Evolutionary conservation across 2,888 invertebrate genomes (phyloP), one percentile per base, ranked within the genome.

Genomic region (Heliconius ismenius): DNA sequence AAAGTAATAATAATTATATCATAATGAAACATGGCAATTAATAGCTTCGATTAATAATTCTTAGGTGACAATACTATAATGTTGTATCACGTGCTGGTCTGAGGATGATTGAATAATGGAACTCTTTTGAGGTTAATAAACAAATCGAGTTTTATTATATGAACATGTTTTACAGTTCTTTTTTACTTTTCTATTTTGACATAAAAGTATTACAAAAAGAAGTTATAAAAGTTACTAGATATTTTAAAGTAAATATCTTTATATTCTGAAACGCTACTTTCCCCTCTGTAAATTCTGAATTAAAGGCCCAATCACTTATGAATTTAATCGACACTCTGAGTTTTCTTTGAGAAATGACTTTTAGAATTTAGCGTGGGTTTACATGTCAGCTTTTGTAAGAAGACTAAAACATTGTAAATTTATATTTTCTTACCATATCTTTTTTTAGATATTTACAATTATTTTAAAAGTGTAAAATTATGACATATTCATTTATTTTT

Each of bases 321-420:
- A 79, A 72, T 79, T 79, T 79, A 79, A 79, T 79, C 79, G 79
- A 73, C 78, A 73, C 62, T 76, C 72, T 28, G 78, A 78, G 75
- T 75, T 76, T 76, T 74, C 78, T 76, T 63, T 65, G 69, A 58
- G 72, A 76, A 68, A 68, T 68, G 73, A 73, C 77, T 68, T 73
- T 69, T 60, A 75, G 39, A 62, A 36, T 18, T 75, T 58, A 76
- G 62, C 24, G 60, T 68, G 15, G 26, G 75, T 39, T 75, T 75
- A 75, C 24, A 75, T 75, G 75, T 9, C 3, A 15, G 32, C 32
- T 64, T 32, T 64, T 64, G 24, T 39, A 1, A 21, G 64, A 49
- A 49, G 21, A 49, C 49, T 18, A 21, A 49, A 49, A 49, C 2
- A 49, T 49, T 49, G 21, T 49, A 49, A 49, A 49, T 49, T 18